phyloP scores from a whole-genome alignment of 2,797 vertebrate genomes.

The Pseudopleuronectes americanus region DNA sequence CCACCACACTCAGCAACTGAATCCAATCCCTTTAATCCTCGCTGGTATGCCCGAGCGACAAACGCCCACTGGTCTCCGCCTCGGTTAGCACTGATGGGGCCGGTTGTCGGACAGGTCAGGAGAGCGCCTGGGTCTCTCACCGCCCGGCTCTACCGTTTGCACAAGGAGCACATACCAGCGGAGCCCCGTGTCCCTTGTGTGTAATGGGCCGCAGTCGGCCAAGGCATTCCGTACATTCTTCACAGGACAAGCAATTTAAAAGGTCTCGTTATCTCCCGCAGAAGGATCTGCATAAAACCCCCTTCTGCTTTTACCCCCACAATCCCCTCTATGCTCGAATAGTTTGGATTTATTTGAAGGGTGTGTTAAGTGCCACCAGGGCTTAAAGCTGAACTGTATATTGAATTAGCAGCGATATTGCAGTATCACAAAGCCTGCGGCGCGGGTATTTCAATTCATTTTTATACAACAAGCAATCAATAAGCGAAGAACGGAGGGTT shows the following conservation, averaged over 20 bases:
- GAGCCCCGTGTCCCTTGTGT: slow-evolving; percentile 7
- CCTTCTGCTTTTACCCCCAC: neutral
- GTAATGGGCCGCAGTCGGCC: slow-evolving; percentile 35
- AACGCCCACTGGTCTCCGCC: slow-evolving; percentile 71
- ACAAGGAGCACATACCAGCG: slow-evolving; percentile 37
- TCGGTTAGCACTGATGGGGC: slow-evolving; percentile 75
- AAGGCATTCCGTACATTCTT: slow-evolving; percentile 70
- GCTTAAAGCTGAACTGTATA: slow-evolving; percentile 55
- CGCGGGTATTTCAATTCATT: slow-evolving; percentile 54
- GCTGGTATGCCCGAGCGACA: slow-evolving; percentile 78
- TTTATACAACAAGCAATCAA: slow-evolving; percentile 67
- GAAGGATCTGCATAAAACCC: slow-evolving; percentile 32
- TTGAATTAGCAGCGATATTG: slow-evolving; percentile 59
- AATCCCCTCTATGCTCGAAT: slow-evolving; percentile 33
- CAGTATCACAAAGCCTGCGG: slow-evolving; percentile 52
- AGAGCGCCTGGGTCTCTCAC: slow-evolving; percentile 35
- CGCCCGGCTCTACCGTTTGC: slow-evolving; percentile 21
- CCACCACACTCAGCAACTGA: slow-evolving; percentile 81
- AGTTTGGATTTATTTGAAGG: slow-evolving; percentile 70
- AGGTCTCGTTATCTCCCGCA: slow-evolving; percentile 61
- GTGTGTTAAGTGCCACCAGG: slow-evolving; percentile 67
- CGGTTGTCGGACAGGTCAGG: slow-evolving; percentile 57
- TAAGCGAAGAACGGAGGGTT: slow-evolving; percentile 30
- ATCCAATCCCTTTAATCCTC: slow-evolving; percentile 85
- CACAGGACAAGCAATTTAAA: slow-evolving; percentile 60